Evolutionary conservation across 2,797 vertebrate genomes (phyloP).

Genomic region (Arrhamphus sclerolepis): DNA sequence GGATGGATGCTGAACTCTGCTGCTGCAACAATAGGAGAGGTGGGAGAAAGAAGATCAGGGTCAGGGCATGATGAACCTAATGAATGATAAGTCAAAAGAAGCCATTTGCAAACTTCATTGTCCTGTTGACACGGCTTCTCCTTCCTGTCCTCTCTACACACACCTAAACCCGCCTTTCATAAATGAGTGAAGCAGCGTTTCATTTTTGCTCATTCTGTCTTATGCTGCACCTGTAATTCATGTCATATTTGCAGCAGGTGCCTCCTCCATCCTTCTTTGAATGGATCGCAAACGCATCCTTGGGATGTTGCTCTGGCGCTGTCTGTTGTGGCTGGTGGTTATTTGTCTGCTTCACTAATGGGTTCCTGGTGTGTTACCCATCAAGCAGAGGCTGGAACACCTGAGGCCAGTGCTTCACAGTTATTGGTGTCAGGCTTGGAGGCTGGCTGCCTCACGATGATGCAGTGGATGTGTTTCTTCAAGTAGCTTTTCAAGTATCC

Average conservation of each 20-base stretch:
- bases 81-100: conserved; percentile 39
- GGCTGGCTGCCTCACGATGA: conserved; percentile 10
- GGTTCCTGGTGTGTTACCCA: conserved; percentile 40
- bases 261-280: conserved; percentile 18
- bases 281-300: conserved; percentile 15
- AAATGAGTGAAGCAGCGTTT: conserved; percentile 27
- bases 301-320: conserved; percentile 24
- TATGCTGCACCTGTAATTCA: conserved; percentile 20
- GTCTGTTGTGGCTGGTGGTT: conserved; percentile 25
- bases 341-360: conserved; percentile 52
- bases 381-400: conserved; percentile 29
- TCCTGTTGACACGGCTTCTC: background rate
- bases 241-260: conserved; percentile 11
- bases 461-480: conserved; percentile 15
- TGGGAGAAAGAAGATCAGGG: conserved; percentile 33
- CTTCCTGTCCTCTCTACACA: background rate
- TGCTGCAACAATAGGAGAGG: conserved; percentile 20
- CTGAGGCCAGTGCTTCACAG: conserved; percentile 39
- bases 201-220: conserved; percentile 40
- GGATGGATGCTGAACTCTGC: conserved; percentile 19
- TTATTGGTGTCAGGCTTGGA: conserved; percentile 20
- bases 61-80: conserved; percentile 24
- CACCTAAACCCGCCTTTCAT: conserved; percentile 20
- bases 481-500: background rate
- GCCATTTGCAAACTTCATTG: conserved; percentile 38